These are phyloP conservation scores for Pseudococcus longispinus DNA, from an alignment of 2,888 invertebrate species.

Conservation along the genomic window DNA sequence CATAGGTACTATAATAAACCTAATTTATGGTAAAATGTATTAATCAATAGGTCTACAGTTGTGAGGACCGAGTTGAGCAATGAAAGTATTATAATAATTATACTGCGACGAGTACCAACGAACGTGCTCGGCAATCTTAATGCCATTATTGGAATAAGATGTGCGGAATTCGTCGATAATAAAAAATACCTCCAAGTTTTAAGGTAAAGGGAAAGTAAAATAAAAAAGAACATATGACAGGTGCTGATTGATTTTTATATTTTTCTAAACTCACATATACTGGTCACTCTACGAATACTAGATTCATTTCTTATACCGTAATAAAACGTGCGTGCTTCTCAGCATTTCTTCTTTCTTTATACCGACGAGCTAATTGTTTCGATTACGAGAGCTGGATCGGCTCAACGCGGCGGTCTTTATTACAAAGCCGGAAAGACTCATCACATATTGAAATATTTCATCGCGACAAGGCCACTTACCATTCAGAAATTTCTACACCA, in stretches of 20 bases:
- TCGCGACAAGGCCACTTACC: neutral
- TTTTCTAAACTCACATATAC: neutral
- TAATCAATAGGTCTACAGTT: neutral
- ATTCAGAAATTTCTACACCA: neutral
- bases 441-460: neutral
- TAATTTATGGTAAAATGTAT: conserved; percentile 10
- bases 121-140: neutral
- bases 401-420: neutral
- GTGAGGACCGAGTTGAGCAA: neutral
- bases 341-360: neutral
- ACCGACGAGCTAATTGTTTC: neutral
- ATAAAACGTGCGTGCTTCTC: neutral
- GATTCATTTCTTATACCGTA: no score
- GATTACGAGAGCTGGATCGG: neutral
- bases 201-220: conserved; percentile 15
- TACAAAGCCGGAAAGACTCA: neutral
- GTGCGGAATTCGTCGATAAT: neutral
- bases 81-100: conserved; percentile 1
- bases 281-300: neutral
- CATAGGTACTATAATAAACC: neutral
- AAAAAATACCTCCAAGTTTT: neutral
- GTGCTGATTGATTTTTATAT: conserved; percentile 17
- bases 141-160: neutral
- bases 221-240: conserved; percentile 1
- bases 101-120: neutral